Evolutionary conservation across 2,113 vertebrate genomes (phyloP).

Genomic region (Aegotheles bennettii): DNA sequence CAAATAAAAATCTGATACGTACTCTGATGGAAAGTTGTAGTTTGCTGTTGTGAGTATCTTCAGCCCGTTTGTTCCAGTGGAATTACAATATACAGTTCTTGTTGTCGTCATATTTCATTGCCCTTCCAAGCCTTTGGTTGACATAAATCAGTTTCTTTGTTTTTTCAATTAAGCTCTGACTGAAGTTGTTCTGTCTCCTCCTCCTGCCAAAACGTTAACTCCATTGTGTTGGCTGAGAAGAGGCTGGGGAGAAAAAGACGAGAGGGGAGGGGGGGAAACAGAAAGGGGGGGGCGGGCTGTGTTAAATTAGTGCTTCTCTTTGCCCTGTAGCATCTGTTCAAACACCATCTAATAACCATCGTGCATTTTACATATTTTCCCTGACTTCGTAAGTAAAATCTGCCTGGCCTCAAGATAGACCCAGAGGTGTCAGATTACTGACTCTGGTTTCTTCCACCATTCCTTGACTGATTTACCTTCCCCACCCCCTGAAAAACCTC

Average conservation of each 20-base stretch:
- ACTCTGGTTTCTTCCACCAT: slow-evolving; percentile 23
- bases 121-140: neutral
- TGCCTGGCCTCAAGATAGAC: slow-evolving; percentile 10
- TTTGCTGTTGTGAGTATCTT: neutral
- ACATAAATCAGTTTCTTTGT: slow-evolving; percentile 12
- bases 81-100: neutral
- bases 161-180: slow-evolving; percentile 15
- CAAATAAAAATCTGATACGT: neutral
- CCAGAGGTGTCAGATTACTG: slow-evolving; percentile 20
- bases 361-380: neutral
- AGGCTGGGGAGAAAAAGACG: neutral
- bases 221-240: slow-evolving; percentile 1
- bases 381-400: neutral
- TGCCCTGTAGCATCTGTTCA: neutral
- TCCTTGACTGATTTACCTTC: slow-evolving; percentile 54
- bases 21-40: neutral
- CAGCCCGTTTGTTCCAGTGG: neutral
- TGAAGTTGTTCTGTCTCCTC: slow-evolving; percentile 22
- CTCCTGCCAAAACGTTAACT: neutral
- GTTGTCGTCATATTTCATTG: neutral
- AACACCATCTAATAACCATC: neutral
- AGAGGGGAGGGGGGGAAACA: neutral
- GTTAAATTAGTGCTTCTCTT: neutral
- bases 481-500: slow-evolving; percentile 33
- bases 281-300: neutral